Evolutionary conservation across 2,888 invertebrate species (phyloP).

Genomic region (Spisula subtruncata): DNA sequence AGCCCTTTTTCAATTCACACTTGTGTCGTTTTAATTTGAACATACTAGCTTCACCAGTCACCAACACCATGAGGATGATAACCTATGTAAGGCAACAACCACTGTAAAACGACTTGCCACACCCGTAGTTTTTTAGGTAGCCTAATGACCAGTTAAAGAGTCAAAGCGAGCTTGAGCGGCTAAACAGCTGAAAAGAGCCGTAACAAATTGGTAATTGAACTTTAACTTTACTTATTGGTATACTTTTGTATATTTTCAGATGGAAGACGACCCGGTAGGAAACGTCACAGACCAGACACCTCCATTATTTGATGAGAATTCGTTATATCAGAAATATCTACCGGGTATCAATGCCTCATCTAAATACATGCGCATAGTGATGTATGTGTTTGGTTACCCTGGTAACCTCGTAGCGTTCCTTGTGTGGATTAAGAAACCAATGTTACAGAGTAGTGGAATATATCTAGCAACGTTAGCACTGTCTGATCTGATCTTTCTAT

Average conservation of each 20-base stretch:
- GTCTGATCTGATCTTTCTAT: constrained; percentile 85
- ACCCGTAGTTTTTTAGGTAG: no score
- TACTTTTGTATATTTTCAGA: constrained; percentile 28
- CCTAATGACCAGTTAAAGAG: no score
- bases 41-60: no score
- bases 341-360: constrained; percentile 70
- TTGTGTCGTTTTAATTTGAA: no score
- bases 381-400: constrained; percentile 86
- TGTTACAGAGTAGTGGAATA: constrained; percentile 87
- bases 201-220: no score
- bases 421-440: constrained; percentile 86
- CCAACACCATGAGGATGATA: no score
- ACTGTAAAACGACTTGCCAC: no score
- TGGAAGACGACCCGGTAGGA: constrained; percentile 13
- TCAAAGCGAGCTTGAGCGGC: no score
- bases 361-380: constrained; percentile 75
- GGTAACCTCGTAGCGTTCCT: constrained; percentile 86
- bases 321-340: constrained; percentile 72
- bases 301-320: constrained; percentile 46
- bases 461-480: constrained; percentile 87
- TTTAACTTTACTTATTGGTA: no score
- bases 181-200: no score
- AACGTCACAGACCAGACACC: constrained; percentile 46
- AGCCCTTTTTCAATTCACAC: no score
- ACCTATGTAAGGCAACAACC: no score